Base-by-base conservation (phyloP, 2,888 invertebrate species). In the Meganola albula region DNA sequence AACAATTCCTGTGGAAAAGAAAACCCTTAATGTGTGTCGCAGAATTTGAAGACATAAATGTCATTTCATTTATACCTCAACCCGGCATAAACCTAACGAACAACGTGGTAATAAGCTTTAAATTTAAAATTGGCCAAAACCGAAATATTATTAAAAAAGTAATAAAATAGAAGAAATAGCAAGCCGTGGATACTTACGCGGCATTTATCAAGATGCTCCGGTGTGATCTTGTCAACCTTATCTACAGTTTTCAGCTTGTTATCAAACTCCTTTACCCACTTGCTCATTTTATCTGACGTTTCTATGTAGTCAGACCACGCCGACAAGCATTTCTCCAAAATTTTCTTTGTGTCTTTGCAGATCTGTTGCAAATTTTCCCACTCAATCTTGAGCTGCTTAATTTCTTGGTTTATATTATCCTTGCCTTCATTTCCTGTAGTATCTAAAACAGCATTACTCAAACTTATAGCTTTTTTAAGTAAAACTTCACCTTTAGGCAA, bases 351-450 rank as follows among this genome's bases (percentile, higher is more conserved):
- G 43, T 95, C 94, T 28, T 91, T 91, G 42, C 92, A 91, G 42
- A 93, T 89, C 13, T 90, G 89, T 60, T 93, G 92, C 4, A 96
- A 72, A 5, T 91, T 90, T 62, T 95, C 94, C 93, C 95, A 95
- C 57, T 95, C 95, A 8, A 88, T 84, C 53, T 92, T 92, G 18
- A 96, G 67, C 55, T 93, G 93, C 42, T 93, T 92, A 4, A 94
- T 91, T 69, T 96, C 96, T 59, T 93, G 92, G 26, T 90, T 90
- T 7, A 96, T 91, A 10, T 87, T 87, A 43, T 95, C 95, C 67
- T 93, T 93, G 3, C 96, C 95, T 75, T 96, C 95, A 26, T 89
- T 89, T 0, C 94, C 93, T 2, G 95, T 94, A 0, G 91, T 92
- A 53, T 90, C 87, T 45, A 93, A 88, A 0, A 96, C 93, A 6